Base-by-base conservation (phyloP, 2,113 vertebrate genomes). In the Serinus canaria region DNA sequence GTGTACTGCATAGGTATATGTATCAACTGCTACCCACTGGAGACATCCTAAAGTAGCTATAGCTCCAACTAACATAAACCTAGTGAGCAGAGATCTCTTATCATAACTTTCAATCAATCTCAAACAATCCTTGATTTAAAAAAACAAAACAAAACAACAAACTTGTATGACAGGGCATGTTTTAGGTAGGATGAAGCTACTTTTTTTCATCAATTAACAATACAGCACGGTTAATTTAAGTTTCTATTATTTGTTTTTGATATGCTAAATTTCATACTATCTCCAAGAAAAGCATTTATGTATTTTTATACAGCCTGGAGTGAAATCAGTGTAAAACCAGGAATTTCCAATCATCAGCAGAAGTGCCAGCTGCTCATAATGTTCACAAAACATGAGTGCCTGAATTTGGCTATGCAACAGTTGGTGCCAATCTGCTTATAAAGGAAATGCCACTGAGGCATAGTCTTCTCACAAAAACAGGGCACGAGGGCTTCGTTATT, bases 401-500 rank as follows among this genome's bases (percentile, higher is more conserved):
- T 95, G 92, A 80, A 84, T 76, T 68, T 90, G 81, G 96, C 97
- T 98, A 99, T 63, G 99, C 98, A 84, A 98, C 98, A 31, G 99
- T 99, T 93, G 99, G 99, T 59, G 99, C 99, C 93, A 99, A 97
- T 97, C 99, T 99, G 97, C 99, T 99, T 97, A 99, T 97, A 96
- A 99, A 99, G 94, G 99, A 98, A 96, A 99, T 99, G 96, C 99
- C 99, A 94, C 98, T 99, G 91, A 99, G 98, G 96, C 99, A 99
- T 90, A 99, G 98, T 97, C 98, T 99, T 98, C 99, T 98, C 97
- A 99, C 98, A 97, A 99, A 99, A 96, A 97, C 97, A 6, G 99
- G 99, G 92, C 99, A 99, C 2, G 98, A 98, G 6, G 99, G 99
- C 93, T 99, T 99, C 99, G 99, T 99, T 96, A 99, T 98, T 94